Percentiles rank a stretch among this genome's conserved stretches.
Evolutionary conservation across 1,140 invertebrate species (phyloP).

Genomic region (Papilio polytes): DNA sequence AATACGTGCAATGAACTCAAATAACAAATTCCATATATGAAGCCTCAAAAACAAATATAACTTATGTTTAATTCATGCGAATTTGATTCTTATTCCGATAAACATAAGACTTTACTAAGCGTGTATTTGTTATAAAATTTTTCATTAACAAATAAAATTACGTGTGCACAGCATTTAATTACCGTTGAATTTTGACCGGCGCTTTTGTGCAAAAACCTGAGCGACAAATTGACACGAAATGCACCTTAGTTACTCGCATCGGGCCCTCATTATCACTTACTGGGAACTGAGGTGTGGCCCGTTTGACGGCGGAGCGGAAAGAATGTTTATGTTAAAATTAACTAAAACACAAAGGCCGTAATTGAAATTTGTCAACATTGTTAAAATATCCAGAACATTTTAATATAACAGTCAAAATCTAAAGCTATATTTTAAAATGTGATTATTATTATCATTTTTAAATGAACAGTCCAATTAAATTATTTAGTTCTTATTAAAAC

Average conservation of each 20-base stretch:
- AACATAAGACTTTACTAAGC: neutral
- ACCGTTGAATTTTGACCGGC: constrained; percentile 59
- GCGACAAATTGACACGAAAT: constrained; percentile 62
- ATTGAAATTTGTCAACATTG: neutral
- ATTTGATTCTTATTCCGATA: neutral
- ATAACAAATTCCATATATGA: constrained; percentile 25
- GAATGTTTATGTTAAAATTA: constrained; percentile 7
- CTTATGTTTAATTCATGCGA: constrained; percentile 1
- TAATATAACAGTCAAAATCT: neutral
- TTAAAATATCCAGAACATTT: neutral
- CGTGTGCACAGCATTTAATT: constrained; percentile 30
- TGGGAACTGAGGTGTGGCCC: constrained; percentile 49
- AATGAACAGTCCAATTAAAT: no score
- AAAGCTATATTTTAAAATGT: no score
- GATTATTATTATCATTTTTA: no score
- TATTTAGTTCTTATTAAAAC: no score
- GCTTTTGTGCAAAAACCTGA: constrained; percentile 57
- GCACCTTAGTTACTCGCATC: constrained; percentile 30
- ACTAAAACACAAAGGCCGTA: neutral
- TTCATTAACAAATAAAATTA: constrained; percentile 34
- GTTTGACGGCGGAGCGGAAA: constrained; percentile 39
- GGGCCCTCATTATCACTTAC: constrained; percentile 64
- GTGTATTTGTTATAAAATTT: constrained; percentile 1
- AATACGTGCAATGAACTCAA: constrained; percentile 36
- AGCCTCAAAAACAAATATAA: neutral